Conservation (phyloP, 2,113 vertebrate species). For the Pampusana beccarii region DNA sequence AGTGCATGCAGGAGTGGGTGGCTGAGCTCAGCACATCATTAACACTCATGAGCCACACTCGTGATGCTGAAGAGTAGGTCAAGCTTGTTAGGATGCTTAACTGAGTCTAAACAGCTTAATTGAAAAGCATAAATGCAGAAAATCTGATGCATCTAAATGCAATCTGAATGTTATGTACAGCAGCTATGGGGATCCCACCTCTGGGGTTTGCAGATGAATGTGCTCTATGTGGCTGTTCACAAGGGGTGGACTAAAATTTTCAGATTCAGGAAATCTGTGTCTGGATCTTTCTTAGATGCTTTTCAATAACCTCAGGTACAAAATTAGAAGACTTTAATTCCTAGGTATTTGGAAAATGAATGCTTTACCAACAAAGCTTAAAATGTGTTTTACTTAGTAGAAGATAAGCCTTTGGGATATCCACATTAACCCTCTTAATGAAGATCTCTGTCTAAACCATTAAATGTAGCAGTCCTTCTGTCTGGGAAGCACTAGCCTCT, state of each 20-base stretch:
- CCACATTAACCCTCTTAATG: not conserved
- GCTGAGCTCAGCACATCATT: not conserved
- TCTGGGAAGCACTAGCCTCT: not conserved
- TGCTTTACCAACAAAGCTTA: not conserved
- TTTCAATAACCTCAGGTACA: not conserved
- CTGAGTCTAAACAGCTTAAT: not conserved
- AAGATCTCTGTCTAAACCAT: not conserved
- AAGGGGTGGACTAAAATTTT: not conserved
- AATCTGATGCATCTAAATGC: not conserved
- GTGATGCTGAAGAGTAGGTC: not conserved
- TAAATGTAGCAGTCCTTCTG: not conserved
- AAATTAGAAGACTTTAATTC: not conserved
- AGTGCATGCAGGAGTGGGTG: not conserved
- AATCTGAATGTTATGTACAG: not conserved
- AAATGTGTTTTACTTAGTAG: not conserved
- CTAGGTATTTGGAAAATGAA: not conserved
- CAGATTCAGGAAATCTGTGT: not conserved
- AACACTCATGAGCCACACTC: not conserved
- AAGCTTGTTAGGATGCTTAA: not conserved
- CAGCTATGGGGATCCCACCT: fast-evolving
- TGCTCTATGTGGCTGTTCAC: not conserved
- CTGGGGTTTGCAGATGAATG: not conserved
- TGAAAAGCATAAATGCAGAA: not conserved
- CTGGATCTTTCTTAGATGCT: not conserved
- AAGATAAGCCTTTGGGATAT: not conserved